Conservation (phyloP, 2,113 vertebrate genomes). For the Oostethus manadensis region DNA sequence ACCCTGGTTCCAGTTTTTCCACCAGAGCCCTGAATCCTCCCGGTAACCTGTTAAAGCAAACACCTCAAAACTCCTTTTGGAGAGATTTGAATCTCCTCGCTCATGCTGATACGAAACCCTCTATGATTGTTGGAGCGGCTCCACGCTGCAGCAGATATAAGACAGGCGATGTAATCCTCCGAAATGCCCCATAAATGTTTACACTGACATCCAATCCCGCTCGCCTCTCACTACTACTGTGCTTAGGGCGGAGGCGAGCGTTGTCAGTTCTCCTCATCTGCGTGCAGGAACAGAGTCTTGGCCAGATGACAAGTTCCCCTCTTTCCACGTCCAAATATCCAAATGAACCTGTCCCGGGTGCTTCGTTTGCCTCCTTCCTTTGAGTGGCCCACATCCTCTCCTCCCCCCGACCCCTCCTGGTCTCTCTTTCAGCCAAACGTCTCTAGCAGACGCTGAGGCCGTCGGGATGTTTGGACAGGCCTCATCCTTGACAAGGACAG, state of each 20-base stretch:
- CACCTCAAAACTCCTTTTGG: constrained; percentile 16
- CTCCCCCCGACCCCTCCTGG: constrained; percentile 10
- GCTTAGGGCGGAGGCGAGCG: background rate
- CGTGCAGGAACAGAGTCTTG: constrained; percentile 37
- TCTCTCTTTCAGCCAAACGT: constrained; percentile 47
- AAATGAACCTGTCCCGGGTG: constrained; percentile 56
- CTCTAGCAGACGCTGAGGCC: constrained; percentile 42
- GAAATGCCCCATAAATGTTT: constrained; percentile 14
- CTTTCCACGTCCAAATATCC: constrained; percentile 31
- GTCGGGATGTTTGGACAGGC: constrained; percentile 36
- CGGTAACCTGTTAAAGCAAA: constrained; percentile 38
- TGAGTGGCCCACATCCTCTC: constrained; percentile 56
- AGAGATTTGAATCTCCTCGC: constrained; percentile 20
- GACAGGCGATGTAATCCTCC: constrained; percentile 15
- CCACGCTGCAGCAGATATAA: constrained; percentile 27
- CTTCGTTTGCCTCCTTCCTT: constrained; percentile 49
- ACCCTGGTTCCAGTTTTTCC: too few relatives aligned
- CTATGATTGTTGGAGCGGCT: constrained; percentile 19
- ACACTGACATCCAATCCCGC: constrained; percentile 22
- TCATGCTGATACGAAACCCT: constrained; percentile 14
- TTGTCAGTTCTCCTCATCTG: constrained; percentile 29
- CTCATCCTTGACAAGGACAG: constrained; percentile 33
- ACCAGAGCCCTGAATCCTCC: constrained; percentile 19
- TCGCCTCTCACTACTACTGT: constrained; percentile 15
- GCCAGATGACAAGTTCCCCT: constrained; percentile 30